phyloP scores from a whole-genome alignment of 2,888 invertebrate species.

The Sminthurinus aureus region DNA sequence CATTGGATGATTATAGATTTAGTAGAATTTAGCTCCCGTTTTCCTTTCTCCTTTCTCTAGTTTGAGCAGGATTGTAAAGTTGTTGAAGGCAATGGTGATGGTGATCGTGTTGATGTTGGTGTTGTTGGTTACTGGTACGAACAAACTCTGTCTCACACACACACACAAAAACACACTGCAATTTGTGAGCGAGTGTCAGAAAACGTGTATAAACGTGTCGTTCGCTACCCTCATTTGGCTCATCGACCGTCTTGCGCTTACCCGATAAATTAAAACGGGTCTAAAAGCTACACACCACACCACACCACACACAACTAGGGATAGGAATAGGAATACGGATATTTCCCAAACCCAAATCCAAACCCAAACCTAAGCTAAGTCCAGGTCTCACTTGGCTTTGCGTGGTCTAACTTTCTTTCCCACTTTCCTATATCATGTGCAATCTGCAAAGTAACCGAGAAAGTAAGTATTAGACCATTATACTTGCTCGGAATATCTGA shows the following conservation, averaged over 20 bases:
- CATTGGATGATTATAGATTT: not conserved
- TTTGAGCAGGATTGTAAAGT: not conserved
- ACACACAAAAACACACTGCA: not conserved
- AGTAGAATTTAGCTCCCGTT: not conserved
- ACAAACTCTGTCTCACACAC: not conserved
- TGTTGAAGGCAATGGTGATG: not conserved
- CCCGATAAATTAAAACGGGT: constrained; percentile 39
- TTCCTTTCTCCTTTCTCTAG: not conserved
- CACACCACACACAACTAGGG: too few species aligned
- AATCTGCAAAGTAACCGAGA: too few species aligned
- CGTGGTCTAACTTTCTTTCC: too few species aligned
- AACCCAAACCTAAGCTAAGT: constrained; percentile 7
- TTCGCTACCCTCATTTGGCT: constrained; percentile 42
- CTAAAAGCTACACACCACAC: not conserved
- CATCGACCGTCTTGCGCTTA: constrained; percentile 44
- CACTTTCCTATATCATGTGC: too few species aligned
- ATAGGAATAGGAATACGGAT: too few species aligned
- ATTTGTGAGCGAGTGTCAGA: constrained; percentile 39
- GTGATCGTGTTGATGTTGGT: not conserved
- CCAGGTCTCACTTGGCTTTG: not conserved
- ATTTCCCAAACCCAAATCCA: too few species aligned
- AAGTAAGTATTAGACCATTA: too few species aligned
- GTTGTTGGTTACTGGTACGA: not conserved
- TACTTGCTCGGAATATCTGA: too few species aligned
- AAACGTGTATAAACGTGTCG: constrained; percentile 25